Base-by-base conservation (phyloP, 2,113 vertebrate species). In the Rhabdomys dilectus region DNA sequence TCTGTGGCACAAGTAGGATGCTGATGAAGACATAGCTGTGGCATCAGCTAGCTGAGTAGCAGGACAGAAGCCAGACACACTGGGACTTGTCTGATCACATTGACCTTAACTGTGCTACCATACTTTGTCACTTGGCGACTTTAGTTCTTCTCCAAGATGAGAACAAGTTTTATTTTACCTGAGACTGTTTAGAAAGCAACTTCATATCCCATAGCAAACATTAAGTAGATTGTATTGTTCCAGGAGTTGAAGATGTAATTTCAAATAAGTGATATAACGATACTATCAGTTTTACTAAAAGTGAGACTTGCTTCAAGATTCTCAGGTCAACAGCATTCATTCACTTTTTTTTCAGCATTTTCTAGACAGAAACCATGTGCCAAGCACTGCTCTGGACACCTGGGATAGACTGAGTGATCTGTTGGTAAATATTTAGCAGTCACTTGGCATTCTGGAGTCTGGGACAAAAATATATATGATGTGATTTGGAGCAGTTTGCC, bases 71-170 rank as follows among this genome's bases (percentile, higher is more conserved):
- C 62, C 73, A 66, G 12, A 51, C 16, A 81, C 73, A 26, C 34
- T 34, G 31, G 21, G 6, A 70, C 58, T 22, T 77, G 75, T 72
- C 9, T 2, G 1, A 7, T 39, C 22, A 39, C 11, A 6, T 34
- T 42, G 5, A n/a, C 51, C 48, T 78, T 15, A 7, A 51, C 8
- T 24, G 3, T 9, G 0, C 34, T 5, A 0, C 8, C 4, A 56
- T 17, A 68, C 2, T 31, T 88, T 5, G 3, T 34, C 45, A 4
- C n/a, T 19, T 26, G 16, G 70, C 70, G 8, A 7, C 42, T 86
- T 68, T 39, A 39, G 9, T 4, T 42, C 31, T 16, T 58, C 17
- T 64, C 72, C 3, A 15, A 31, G 75, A 31, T 48, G 3, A 81
- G 42, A 24, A 24, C 17, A 31, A 93, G 5, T 15, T 42, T 60